A percentile compares a stretch with the other conserved stretches of the same genome.
phyloP scores from a whole-genome alignment of 2,113 vertebrate species.

The Phainopepla nitens region DNA sequence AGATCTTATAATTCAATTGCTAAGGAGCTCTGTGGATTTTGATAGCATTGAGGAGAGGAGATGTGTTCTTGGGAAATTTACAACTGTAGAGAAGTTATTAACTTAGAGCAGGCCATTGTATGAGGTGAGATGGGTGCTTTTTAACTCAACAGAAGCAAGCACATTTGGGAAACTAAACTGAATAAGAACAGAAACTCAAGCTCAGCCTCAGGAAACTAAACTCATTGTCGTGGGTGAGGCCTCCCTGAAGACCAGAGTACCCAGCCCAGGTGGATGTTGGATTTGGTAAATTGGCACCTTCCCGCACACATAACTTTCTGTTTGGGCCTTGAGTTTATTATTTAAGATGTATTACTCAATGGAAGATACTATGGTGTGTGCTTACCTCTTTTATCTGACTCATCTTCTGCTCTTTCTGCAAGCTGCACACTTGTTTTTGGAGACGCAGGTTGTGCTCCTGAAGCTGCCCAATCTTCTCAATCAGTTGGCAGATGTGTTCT shows the following conservation, averaged over 20 bases:
- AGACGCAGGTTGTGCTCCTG: slow-evolving; percentile 83
- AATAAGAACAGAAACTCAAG: background rate
- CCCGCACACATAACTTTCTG: background rate
- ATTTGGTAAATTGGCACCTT: background rate
- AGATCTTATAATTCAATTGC: background rate
- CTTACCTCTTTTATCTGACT: slow-evolving; percentile 80
- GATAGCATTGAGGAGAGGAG: background rate
- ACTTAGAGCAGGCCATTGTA: background rate
- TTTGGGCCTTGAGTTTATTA: background rate
- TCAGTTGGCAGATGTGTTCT: slow-evolving; percentile 86
- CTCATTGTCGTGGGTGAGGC: background rate
- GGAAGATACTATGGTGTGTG: background rate
- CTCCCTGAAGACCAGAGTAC: background rate
- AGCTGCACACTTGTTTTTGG: slow-evolving; percentile 78
- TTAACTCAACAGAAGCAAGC: background rate
- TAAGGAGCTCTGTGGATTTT: background rate
- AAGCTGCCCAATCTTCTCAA: slow-evolving; percentile 86
- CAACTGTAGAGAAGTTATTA: background rate
- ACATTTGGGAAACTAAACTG: background rate
- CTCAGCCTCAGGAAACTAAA: background rate
- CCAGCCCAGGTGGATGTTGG: background rate
- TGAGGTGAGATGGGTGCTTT: background rate
- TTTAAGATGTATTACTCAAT: background rate
- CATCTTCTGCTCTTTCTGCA: slow-evolving; percentile 76
- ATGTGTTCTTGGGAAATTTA: background rate